Percentiles rank a stretch among this genome's conserved stretches.
These are phyloP conservation scores for Drosophila birchii DNA, from an alignment of 2,888 invertebrate genomes.

Conservation along the genomic window DNA sequence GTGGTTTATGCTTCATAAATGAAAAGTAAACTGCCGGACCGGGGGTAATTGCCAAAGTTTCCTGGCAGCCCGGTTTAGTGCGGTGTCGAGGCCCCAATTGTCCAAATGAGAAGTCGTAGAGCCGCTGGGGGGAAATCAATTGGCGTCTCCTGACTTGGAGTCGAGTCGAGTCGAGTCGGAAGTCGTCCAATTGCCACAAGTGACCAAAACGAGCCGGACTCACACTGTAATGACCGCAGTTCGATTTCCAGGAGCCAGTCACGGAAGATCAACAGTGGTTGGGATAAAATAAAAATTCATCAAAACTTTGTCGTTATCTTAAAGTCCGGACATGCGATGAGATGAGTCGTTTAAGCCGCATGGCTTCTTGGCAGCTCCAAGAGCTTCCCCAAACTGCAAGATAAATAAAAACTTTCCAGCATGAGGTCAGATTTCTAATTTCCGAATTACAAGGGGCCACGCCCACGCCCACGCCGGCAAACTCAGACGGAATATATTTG, in stretches of 20 bases:
- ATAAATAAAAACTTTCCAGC: slow-evolving; percentile 59
- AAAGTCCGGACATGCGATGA: slow-evolving; percentile 19
- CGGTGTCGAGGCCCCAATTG: slow-evolving; percentile 49
- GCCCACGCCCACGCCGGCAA: slow-evolving; percentile 27
- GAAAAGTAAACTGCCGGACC: slow-evolving; percentile 70
- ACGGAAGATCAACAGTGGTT: slow-evolving; percentile 17
- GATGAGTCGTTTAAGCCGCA: slow-evolving; percentile 32
- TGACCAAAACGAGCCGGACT: slow-evolving; percentile 28
- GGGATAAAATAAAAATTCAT: slow-evolving; percentile 25
- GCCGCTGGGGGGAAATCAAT: slow-evolving; percentile 77
- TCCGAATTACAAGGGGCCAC: slow-evolving; percentile 47
- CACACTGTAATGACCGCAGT: slow-evolving; percentile 24
- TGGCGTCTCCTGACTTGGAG: slow-evolving; percentile 31
- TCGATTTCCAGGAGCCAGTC: slow-evolving; percentile 20
- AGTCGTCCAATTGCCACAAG: slow-evolving; percentile 60
- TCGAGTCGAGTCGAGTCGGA: slow-evolving; percentile 49
- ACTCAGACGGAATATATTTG: slow-evolving; percentile 44
- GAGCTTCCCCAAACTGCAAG: slow-evolving; percentile 37
- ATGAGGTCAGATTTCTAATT: slow-evolving; percentile 74
- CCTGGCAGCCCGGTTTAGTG: slow-evolving; percentile 59
- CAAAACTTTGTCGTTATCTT: slow-evolving; percentile 37
- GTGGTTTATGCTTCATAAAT: slow-evolving; percentile 65
- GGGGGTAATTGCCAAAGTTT: slow-evolving; percentile 78
- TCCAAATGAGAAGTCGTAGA: slow-evolving; percentile 42
- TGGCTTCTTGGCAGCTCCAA: slow-evolving; percentile 22